Evolutionary conservation across 2,888 invertebrate genomes (phyloP).

Genomic region (Heliconius hortense): DNA sequence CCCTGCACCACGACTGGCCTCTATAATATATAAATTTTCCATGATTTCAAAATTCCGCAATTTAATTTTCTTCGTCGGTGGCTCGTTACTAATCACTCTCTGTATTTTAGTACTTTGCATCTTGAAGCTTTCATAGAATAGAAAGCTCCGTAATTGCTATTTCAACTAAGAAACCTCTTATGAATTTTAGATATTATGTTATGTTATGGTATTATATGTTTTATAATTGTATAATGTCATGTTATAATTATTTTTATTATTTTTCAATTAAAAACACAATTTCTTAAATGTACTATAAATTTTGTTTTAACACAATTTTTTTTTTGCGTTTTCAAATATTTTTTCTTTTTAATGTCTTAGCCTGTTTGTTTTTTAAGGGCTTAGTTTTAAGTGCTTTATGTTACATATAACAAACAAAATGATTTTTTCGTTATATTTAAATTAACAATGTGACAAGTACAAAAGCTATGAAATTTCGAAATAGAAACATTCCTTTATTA

Average conservation of each 20-base stretch:
- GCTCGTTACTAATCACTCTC: slow-evolving; percentile 43
- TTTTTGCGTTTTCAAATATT: too few species aligned
- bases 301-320: too few species aligned
- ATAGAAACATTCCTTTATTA: not conserved
- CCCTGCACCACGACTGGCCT: too few species aligned
- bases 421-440: too few species aligned
- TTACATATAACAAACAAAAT: too few species aligned
- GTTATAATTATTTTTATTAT: not conserved
- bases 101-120: slow-evolving; percentile 27
- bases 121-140: slow-evolving; percentile 3
- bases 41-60: slow-evolving; percentile 16
- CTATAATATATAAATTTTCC: not conserved
- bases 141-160: slow-evolving; percentile 17
- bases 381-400: too few species aligned
- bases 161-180: slow-evolving; percentile 14
- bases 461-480: not conserved
- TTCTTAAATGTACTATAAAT: too few species aligned
- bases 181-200: not conserved
- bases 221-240: not conserved
- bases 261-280: not conserved
- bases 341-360: too few species aligned
- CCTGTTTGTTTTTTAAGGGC: too few species aligned
- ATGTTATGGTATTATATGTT: too few species aligned
- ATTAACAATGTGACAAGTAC: too few species aligned
- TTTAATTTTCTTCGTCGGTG: slow-evolving; percentile 37